These are phyloP conservation scores for Mungos mungo DNA, from an alignment of 2,113 vertebrate species.

Conservation along the genomic window DNA sequence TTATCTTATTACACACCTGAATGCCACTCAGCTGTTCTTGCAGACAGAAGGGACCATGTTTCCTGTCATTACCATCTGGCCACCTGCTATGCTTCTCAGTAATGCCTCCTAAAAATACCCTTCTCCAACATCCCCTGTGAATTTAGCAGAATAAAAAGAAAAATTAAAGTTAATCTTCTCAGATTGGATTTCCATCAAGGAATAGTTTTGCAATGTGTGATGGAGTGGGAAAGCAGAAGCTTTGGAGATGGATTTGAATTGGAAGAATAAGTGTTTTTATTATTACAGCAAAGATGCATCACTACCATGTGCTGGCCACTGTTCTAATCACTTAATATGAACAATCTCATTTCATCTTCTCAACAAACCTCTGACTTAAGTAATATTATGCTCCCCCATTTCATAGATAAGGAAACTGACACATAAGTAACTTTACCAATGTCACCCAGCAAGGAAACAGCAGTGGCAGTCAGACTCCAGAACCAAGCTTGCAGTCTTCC, in stretches of 20 bases:
- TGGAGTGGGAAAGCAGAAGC: neutral
- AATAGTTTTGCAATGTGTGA: neutral
- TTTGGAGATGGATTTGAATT: neutral
- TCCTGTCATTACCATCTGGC: constrained; percentile 52
- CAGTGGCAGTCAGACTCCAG: neutral
- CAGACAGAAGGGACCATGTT: constrained; percentile 17
- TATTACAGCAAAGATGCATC: neutral
- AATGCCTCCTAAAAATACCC: constrained; percentile 55
- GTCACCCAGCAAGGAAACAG: neutral
- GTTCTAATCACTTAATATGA: neutral
- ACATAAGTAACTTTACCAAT: neutral
- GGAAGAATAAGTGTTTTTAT: neutral
- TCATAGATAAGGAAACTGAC: constrained; percentile 5
- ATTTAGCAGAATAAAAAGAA: constrained; percentile 41
- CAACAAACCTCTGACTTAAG: neutral
- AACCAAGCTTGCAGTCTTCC: neutral
- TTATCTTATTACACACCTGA: constrained; percentile 49
- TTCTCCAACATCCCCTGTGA: constrained; percentile 40
- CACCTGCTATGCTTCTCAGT: constrained; percentile 57
- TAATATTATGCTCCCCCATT: neutral
- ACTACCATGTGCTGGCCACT: neutral
- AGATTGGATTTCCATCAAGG: constrained; percentile 20
- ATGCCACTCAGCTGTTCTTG: constrained; percentile 11
- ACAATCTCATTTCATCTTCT: neutral
- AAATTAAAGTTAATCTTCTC: neutral